These are phyloP conservation scores for Acleris laterana DNA, from an alignment of 2,888 invertebrate genomes.

Conservation along the genomic window DNA sequence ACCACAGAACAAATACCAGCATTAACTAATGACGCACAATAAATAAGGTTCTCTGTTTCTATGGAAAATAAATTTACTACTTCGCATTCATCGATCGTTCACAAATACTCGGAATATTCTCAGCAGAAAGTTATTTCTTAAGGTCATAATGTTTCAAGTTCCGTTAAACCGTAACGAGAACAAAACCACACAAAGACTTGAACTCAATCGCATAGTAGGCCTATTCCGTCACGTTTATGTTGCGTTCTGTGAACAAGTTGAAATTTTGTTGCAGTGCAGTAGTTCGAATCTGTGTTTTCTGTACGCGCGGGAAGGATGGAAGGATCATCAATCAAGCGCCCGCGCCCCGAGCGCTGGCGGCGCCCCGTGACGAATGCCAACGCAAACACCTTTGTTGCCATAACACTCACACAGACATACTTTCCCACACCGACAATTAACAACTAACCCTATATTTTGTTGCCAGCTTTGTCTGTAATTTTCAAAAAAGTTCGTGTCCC, in stretches of 20 bases:
- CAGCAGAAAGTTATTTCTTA: neutral
- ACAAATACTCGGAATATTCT: slow-evolving; percentile 24
- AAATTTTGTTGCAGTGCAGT: slow-evolving; percentile 22
- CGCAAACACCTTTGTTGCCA: slow-evolving; percentile 79
- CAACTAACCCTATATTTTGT: neutral
- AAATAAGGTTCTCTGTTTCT: slow-evolving; percentile 21
- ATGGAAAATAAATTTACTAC: slow-evolving; percentile 25
- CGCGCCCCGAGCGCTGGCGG: slow-evolving; percentile 49
- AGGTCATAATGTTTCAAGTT: neutral
- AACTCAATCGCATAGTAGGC: slow-evolving; percentile 2
- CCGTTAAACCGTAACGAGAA: neutral
- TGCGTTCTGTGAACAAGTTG: slow-evolving; percentile 6
- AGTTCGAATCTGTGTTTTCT: slow-evolving; percentile 11
- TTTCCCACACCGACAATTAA: slow-evolving; percentile 1
- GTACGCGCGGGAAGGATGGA: slow-evolving; percentile 44
- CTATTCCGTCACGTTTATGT: slow-evolving; percentile 1
- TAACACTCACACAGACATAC: slow-evolving; percentile 66
- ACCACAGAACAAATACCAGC: slow-evolving; percentile 24
- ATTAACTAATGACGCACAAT: slow-evolving; percentile 29
- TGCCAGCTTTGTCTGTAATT: neutral
- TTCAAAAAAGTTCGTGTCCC: no score
- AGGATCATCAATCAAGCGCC: slow-evolving; percentile 72
- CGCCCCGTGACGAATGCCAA: slow-evolving; percentile 82
- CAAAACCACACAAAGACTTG: slow-evolving; percentile 5
- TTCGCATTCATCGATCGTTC: slow-evolving; percentile 19